These are phyloP conservation scores for Brachionus sp. DNA, from an alignment of 1,140 invertebrate species.

Conservation along the genomic window DNA sequence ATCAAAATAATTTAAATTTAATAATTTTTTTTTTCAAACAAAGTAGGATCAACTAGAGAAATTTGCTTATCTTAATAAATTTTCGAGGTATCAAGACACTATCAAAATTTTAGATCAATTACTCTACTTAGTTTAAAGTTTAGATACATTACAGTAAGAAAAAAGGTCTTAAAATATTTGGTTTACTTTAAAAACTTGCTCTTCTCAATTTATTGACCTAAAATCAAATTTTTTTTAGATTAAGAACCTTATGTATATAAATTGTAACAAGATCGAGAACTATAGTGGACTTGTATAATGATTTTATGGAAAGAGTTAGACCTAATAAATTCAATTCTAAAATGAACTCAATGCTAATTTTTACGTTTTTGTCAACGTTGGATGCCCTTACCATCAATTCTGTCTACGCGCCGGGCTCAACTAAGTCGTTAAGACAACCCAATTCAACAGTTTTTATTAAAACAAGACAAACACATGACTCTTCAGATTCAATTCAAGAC, in stretches of 20 bases:
- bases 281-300: slow-evolving; percentile 29
- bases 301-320: slow-evolving; percentile 12
- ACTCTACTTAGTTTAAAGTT: background rate
- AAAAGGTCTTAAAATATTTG: background rate
- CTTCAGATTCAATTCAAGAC: background rate
- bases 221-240: background rate
- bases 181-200: background rate
- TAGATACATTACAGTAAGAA: background rate
- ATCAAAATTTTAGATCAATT: background rate
- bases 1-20: too few species aligned
- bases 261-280: background rate
- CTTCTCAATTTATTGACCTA: background rate
- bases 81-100: background rate
- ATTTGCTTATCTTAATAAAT: too few species aligned
- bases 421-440: background rate
- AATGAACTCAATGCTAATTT: background rate
- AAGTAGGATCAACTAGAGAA: too few species aligned
- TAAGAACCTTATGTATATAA: background rate
- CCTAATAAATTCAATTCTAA: slow-evolving; percentile 1
- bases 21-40: too few species aligned
- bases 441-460: background rate
- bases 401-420: background rate
- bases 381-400: background rate
- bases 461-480: background rate
- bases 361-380: background rate